A percentile compares a stretch with the other conserved stretches of the same genome.
These are phyloP conservation scores for Sciurus vulgaris DNA, from an alignment of 2,797 vertebrate genomes.

Conservation along the genomic window DNA sequence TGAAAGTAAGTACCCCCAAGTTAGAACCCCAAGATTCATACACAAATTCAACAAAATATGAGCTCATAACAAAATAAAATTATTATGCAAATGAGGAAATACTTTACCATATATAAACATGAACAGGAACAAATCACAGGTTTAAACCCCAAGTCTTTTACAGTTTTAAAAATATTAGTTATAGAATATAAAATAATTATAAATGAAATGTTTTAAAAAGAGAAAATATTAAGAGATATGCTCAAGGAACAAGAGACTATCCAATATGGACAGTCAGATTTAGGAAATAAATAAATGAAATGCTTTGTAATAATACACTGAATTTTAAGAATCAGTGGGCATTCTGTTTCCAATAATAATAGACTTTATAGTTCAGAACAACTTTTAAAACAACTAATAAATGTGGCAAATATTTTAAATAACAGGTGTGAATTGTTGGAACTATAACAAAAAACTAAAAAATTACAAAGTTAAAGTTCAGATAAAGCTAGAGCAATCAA, in stretches of 20 bases:
- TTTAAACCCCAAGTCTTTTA: not conserved
- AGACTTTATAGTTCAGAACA: not conserved
- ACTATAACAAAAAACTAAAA: not conserved
- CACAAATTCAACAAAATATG: conserved; percentile 18
- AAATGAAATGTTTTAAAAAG: not conserved
- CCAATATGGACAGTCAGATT: not conserved
- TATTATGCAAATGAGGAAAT: conserved; percentile 15
- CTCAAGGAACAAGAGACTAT: not conserved
- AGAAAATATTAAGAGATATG: not conserved
- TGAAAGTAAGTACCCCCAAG: not conserved
- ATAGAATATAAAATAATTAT: conserved; percentile 27
- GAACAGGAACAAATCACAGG: not conserved
- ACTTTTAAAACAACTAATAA: conserved; percentile 22
- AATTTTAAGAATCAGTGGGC: conserved; percentile 22
- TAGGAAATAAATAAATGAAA: conserved; percentile 34
- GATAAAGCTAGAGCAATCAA: not conserved
- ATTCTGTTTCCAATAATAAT: not conserved
- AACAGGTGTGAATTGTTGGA: not conserved
- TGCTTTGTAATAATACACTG: not conserved
- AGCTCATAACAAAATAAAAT: conserved; percentile 17
- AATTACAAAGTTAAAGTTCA: conserved; percentile 51
- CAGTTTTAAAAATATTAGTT: conserved; percentile 11
- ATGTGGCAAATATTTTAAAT: not conserved
- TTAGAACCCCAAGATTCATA: not conserved
- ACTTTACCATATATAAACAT: not conserved